Evolutionary conservation across 2,888 invertebrate species (phyloP).

Genomic region (Silvanus unidentatus): DNA sequence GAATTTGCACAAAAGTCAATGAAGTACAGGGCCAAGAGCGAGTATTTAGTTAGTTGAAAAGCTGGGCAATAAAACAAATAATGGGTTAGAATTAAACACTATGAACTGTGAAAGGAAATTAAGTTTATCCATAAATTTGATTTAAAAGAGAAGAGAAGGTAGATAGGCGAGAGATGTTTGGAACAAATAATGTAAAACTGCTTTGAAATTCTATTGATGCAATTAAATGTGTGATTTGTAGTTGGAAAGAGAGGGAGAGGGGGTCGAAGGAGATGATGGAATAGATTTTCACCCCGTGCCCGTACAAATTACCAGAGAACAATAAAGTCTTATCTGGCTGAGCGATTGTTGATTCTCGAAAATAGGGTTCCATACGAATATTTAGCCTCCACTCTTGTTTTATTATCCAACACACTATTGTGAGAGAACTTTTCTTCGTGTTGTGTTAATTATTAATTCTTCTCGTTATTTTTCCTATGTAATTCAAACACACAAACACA

Average conservation of each 20-base stretch:
- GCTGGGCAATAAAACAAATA: constrained; percentile 41
- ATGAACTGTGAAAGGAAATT: constrained; percentile 45
- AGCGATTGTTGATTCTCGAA: constrained; percentile 37
- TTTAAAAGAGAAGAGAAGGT: constrained; percentile 44
- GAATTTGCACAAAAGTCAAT: too few relatives aligned
- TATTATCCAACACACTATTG: too few relatives aligned
- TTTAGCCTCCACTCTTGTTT: too few relatives aligned
- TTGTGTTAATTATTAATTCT: too few relatives aligned
- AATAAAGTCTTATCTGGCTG: constrained; percentile 42
- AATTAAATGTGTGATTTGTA: constrained; percentile 51
- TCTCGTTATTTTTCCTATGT: too few relatives aligned
- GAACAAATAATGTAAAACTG: constrained; percentile 20
- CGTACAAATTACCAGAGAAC: constrained; percentile 42
- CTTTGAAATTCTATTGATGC: constrained; percentile 40
- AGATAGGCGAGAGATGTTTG: constrained; percentile 38
- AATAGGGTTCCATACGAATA: too few relatives aligned
- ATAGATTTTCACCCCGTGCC: constrained; percentile 22
- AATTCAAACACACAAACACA: too few relatives aligned
- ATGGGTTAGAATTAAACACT: constrained; percentile 44
- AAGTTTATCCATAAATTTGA: constrained; percentile 50
- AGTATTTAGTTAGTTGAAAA: constrained; percentile 27
- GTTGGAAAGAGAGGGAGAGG: constrained; percentile 19
- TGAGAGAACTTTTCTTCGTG: too few relatives aligned
- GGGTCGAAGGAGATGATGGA: constrained; percentile 2
- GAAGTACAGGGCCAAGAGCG: too few relatives aligned